phyloP scores from a whole-genome alignment of 2,797 vertebrate genomes.

The Chaenodraco wilsoni region DNA sequence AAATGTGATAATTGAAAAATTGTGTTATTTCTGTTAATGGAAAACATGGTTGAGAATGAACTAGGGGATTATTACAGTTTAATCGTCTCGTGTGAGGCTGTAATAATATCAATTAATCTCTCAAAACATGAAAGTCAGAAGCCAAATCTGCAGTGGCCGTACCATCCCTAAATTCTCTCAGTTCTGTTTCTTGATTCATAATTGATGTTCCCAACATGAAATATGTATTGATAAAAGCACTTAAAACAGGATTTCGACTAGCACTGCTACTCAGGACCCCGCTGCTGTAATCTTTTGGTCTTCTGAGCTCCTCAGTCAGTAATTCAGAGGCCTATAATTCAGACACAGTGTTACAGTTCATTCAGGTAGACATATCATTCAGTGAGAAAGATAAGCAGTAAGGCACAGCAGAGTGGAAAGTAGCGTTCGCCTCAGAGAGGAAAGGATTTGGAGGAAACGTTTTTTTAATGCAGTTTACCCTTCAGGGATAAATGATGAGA shows the following conservation, averaged over 20 bases:
- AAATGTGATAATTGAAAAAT: neutral
- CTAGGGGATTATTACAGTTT: neutral
- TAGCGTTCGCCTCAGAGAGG: conserved; percentile 17
- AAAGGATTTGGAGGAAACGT: conserved; percentile 21
- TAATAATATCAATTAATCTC: conserved; percentile 21
- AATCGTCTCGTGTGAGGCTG: neutral
- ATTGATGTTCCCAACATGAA: conserved; percentile 64
- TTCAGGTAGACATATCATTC: conserved; percentile 36
- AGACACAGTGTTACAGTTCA: conserved; percentile 28
- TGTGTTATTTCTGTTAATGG: neutral
- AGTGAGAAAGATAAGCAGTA: conserved; percentile 36
- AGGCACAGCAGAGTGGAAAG: conserved; percentile 37
- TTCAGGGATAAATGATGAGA: conserved; percentile 34
- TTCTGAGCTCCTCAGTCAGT: neutral
- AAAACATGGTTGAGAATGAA: neutral
- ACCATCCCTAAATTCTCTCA: conserved; percentile 39
- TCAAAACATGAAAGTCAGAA: conserved; percentile 12
- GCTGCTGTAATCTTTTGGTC: neutral
- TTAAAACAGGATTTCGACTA: conserved; percentile 40
- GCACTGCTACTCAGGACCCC: conserved; percentile 17
- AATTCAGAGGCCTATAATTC: conserved; percentile 14
- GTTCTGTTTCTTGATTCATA: conserved; percentile 57
- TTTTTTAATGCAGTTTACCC: conserved; percentile 28
- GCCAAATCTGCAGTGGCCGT: neutral
- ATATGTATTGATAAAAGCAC: conserved; percentile 64